A percentile compares a stretch with the other conserved stretches of the same genome.
Conservation (phyloP, 2,888 invertebrate genomes). For the Microctonus aethiopoides region DNA sequence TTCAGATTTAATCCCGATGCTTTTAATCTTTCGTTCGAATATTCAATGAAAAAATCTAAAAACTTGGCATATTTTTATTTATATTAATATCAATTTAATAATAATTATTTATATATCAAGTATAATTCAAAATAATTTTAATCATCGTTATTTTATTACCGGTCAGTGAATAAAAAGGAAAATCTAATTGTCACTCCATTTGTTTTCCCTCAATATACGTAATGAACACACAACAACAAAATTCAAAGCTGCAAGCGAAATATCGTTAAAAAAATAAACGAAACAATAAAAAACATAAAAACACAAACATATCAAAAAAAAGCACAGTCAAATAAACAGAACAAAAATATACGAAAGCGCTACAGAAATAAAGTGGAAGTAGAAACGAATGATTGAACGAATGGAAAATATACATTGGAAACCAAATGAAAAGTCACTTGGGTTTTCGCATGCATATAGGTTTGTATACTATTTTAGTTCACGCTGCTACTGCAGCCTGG, state of each 20-base stretch:
- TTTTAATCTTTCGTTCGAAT: background rate
- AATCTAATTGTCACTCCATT: background rate
- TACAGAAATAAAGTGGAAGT: conserved; percentile 5
- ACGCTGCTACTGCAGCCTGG: conserved; percentile 17
- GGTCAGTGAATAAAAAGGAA: background rate
- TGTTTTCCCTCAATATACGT: background rate
- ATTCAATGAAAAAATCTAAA: too few relatives aligned
- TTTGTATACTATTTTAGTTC: conserved; percentile 10
- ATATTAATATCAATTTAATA: too few relatives aligned
- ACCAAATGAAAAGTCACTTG: conserved; percentile 27
- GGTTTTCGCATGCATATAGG: conserved; percentile 7
- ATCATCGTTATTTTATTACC: background rate
- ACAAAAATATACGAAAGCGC: conserved; percentile 12
- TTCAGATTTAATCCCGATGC: background rate
- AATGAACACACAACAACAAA: conserved; percentile 3
- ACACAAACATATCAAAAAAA: conserved; percentile 3
- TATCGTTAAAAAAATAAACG: background rate
- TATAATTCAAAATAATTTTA: too few relatives aligned
- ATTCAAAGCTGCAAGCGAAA: conserved; percentile 3
- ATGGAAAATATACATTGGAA: conserved; percentile 22
- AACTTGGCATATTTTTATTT: too few relatives aligned
- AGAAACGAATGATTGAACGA: conserved; percentile 27
- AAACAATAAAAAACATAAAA: background rate
- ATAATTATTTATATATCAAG: too few relatives aligned
- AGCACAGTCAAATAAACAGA: conserved; percentile 26